Evolutionary conservation across 2,888 invertebrate species (phyloP).

Genomic region (Resseliella maxima): DNA sequence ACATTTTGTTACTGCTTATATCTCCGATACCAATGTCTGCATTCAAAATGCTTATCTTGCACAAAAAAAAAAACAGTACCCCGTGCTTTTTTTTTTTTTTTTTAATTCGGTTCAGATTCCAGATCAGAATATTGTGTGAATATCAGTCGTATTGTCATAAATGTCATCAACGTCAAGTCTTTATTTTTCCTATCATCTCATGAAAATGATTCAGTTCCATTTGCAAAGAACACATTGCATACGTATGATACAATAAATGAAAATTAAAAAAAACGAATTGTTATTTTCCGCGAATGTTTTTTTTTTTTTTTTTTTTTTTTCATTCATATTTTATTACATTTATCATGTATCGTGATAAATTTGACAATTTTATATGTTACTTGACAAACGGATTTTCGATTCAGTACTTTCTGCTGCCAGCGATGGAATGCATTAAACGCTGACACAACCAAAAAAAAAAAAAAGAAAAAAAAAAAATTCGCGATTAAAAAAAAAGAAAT

Average conservation of each 20-base stretch:
- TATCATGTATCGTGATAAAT: conserved; percentile 53
- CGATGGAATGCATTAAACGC: background rate
- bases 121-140: conserved; percentile 40
- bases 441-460: background rate
- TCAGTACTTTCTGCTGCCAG: conserved; percentile 42
- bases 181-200: conserved; percentile 33
- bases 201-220: conserved; percentile 1
- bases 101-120: background rate
- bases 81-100: background rate
- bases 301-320: too few species aligned
- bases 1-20: background rate
- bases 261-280: background rate
- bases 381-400: conserved; percentile 47
- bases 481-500: background rate
- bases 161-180: conserved; percentile 54
- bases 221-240: background rate
- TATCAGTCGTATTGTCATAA: conserved; percentile 51
- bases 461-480: background rate
- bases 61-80: background rate
- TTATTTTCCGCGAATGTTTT: background rate
- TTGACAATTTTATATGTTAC: conserved; percentile 55
- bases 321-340: conserved; percentile 46
- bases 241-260: background rate
- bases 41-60: conserved; percentile 42
- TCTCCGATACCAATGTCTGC: background rate